A percentile compares a stretch with the other conserved stretches of the same genome.
Evolutionary conservation across 2,113 vertebrate genomes (phyloP).

Genomic region (Oplegnathus fasciatus): DNA sequence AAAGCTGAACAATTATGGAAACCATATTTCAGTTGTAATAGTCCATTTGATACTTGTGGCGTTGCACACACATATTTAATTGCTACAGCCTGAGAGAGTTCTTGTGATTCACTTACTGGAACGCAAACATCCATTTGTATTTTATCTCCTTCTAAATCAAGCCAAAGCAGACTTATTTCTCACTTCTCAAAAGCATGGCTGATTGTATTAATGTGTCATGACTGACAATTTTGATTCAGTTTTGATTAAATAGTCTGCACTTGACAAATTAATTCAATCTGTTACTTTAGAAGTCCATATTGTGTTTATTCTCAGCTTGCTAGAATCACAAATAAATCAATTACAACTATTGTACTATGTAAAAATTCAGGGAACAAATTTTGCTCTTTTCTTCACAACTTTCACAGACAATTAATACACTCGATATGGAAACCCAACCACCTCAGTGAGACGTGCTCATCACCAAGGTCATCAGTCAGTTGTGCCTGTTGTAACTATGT

Average conservation of each 20-base stretch:
- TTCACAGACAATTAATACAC: not conserved
- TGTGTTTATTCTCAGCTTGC: slow-evolving; percentile 2
- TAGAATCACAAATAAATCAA: slow-evolving; percentile 5
- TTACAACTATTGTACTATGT: no score
- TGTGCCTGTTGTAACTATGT: slow-evolving; percentile 40
- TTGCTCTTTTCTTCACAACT: not conserved
- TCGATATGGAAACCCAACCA: not conserved
- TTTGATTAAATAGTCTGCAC: not conserved
- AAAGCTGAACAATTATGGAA: slow-evolving; percentile 45
- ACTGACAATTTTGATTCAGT: not conserved
- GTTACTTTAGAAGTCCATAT: not conserved
- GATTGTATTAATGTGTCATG: not conserved
- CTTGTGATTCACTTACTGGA: slow-evolving; percentile 17
- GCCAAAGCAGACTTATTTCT: slow-evolving; percentile 5
- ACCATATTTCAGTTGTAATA: slow-evolving; percentile 47
- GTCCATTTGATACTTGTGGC: slow-evolving; percentile 45
- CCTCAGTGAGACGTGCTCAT: slow-evolving; percentile 21
- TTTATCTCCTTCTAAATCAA: not conserved
- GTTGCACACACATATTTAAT: slow-evolving; percentile 27
- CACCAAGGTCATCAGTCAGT: slow-evolving; percentile 55
- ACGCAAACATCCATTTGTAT: slow-evolving; percentile 24
- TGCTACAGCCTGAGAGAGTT: not conserved
- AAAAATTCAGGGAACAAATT: not conserved
- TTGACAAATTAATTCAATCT: not conserved
- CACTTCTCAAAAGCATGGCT: not conserved